phyloP scores from a whole-genome alignment of 2,888 invertebrate species.

The Operophtera brumata region DNA sequence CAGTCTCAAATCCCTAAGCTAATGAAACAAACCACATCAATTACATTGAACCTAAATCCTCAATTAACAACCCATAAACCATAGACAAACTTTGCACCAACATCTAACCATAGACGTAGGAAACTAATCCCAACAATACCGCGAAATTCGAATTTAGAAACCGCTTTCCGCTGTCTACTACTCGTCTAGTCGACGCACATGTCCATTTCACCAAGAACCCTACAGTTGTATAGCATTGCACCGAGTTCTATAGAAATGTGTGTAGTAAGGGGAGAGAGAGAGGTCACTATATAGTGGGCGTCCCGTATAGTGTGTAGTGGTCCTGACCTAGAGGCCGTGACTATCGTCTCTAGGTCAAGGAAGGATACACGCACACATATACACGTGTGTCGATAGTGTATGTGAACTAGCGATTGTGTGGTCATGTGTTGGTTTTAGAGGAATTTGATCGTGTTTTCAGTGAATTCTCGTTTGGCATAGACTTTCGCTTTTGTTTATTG shows the following conservation, averaged over 20 bases:
- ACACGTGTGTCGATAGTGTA: conserved; percentile 30
- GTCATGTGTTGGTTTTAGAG: conserved; percentile 32
- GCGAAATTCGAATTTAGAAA: conserved; percentile 38
- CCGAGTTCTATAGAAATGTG: conserved; percentile 26
- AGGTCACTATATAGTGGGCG: conserved; percentile 49
- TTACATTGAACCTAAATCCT: conserved; percentile 19
- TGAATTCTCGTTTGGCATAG: conserved; percentile 22
- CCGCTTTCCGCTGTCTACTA: conserved; percentile 62
- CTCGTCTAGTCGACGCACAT: conserved; percentile 66
- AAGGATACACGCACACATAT: conserved; percentile 76
- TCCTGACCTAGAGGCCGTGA: conserved; percentile 78
- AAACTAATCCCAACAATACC: conserved; percentile 34
- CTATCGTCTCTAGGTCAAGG: conserved; percentile 77
- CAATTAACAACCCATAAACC: conserved; percentile 23
- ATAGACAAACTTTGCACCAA: conserved; percentile 30
- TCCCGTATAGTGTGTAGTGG: conserved; percentile 66
- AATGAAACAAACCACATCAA: conserved; percentile 18
- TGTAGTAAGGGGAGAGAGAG: conserved; percentile 33
- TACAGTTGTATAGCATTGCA: conserved; percentile 49
- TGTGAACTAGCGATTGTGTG: conserved; percentile 27
- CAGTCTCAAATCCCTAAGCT: conserved; percentile 7
- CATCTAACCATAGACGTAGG: conserved; percentile 39
- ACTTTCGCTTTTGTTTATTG: conserved; percentile 16
- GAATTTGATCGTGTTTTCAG: conserved; percentile 30
- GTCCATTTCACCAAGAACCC: conserved; percentile 51